Evolutionary conservation across 2,113 vertebrate species (phyloP).

Genomic region (Mohoua ochrocephala): DNA sequence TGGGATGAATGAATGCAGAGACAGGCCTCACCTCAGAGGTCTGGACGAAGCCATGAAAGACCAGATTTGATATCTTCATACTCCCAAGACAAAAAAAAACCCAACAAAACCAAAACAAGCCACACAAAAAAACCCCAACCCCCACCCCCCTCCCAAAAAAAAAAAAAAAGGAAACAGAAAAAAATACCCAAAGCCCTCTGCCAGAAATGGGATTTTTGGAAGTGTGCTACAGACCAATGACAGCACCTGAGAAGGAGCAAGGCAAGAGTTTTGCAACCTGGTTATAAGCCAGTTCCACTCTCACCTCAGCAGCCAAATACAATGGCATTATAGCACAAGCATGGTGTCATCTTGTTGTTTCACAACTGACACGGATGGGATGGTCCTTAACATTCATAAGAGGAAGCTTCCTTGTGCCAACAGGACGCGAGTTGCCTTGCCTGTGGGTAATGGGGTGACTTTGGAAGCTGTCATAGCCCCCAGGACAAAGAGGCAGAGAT

Average conservation of each 20-base stretch:
- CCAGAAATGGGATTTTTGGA: background rate
- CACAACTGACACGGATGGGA: background rate
- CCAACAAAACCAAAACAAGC: background rate
- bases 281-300: background rate
- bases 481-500: background rate
- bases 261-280: background rate
- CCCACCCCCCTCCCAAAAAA: no score
- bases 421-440: background rate
- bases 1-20: background rate
- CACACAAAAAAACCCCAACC: fast-evolving
- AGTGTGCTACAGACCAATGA: background rate
- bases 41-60: background rate
- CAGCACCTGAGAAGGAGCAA: background rate
- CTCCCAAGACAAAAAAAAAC: background rate
- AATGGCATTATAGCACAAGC: background rate
- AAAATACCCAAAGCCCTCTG: background rate
- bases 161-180: background rate
- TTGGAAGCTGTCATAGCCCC: background rate
- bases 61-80: background rate
- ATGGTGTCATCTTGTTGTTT: background rate
- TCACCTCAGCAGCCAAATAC: background rate
- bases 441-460: background rate
- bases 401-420: background rate
- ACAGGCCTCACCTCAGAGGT: background rate
- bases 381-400: background rate